Evolutionary conservation across 1,140 invertebrate genomes (phyloP).

Genomic region (Bombus turneri): DNA sequence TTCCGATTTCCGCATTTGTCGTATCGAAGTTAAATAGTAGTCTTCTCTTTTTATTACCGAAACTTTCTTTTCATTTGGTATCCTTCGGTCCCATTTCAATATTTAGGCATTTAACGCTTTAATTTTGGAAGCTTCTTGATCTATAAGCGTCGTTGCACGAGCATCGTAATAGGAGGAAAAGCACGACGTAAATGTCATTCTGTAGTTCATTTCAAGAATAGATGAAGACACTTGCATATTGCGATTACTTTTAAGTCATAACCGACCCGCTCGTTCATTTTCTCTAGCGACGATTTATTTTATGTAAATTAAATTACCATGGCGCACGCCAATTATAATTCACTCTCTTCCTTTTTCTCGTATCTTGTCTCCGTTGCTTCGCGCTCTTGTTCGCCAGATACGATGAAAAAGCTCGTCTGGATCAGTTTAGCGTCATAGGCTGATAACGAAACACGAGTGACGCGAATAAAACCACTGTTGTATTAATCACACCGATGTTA

Average conservation of each 20-base stretch:
- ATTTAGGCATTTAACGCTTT: not conserved
- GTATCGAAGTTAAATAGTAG: no score
- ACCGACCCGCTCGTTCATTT: not conserved
- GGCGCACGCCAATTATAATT: slow-evolving; percentile 42
- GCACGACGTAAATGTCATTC: no score
- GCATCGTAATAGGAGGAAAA: not conserved
- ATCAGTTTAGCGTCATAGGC: slow-evolving; percentile 29
- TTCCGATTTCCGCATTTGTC: no score
- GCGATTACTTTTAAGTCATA: slow-evolving; percentile 11
- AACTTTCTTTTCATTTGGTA: not conserved
- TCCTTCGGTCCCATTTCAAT: not conserved
- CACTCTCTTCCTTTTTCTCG: not conserved
- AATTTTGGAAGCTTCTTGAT: not conserved
- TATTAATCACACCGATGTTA: slow-evolving; percentile 22
- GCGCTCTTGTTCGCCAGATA: not conserved
- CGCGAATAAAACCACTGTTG: slow-evolving; percentile 6
- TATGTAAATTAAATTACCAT: slow-evolving; percentile 22
- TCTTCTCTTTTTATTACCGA: not conserved
- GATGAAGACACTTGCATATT: not conserved
- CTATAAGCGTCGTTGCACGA: no score
- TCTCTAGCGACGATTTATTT: slow-evolving; percentile 23
- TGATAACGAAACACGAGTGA: slow-evolving; percentile 37
- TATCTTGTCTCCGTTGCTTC: no score
- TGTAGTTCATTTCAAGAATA: not conserved
- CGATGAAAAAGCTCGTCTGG: slow-evolving; percentile 11